Conservation (phyloP, 2,797 vertebrate genomes). For the Borostomias antarcticus region DNA sequence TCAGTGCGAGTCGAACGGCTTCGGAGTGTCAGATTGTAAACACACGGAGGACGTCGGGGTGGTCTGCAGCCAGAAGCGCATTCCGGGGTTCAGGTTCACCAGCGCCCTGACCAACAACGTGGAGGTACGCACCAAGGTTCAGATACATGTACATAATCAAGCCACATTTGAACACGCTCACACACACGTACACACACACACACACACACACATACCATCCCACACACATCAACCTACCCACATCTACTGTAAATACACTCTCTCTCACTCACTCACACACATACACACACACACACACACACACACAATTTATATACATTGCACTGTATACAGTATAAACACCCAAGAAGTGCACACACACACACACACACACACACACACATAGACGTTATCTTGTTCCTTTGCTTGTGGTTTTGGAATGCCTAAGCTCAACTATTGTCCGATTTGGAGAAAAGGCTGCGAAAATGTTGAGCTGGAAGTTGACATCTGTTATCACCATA, state of each 20-base stretch:
- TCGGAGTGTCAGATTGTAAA: slow-evolving; percentile 92
- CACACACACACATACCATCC: neutral
- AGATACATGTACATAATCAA: slow-evolving; percentile 29
- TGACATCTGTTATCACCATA: too few species aligned
- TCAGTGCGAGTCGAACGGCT: slow-evolving; percentile 87
- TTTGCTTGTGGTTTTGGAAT: neutral
- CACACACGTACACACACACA: neutral
- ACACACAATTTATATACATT: neutral
- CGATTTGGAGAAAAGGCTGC: neutral
- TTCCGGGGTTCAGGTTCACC: slow-evolving; percentile 90
- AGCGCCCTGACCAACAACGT: slow-evolving; percentile 72
- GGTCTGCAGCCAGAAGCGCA: slow-evolving; percentile 87
- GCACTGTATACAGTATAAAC: too few species aligned
- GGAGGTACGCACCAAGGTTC: slow-evolving; percentile 69
- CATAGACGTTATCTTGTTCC: too few species aligned
- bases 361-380: too few species aligned
- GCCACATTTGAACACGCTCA: too few species aligned
- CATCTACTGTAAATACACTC: neutral
- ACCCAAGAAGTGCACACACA: too few species aligned
- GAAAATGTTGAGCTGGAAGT: too few species aligned
- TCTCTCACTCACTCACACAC: too few species aligned
- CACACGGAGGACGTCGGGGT: slow-evolving; percentile 94
- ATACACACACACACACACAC: slow-evolving; percentile 17
- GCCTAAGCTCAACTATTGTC: neutral
- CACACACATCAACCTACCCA: neutral